phyloP scores from a whole-genome alignment of 2,113 vertebrate genomes.

The Glaucidium brasilianum region DNA sequence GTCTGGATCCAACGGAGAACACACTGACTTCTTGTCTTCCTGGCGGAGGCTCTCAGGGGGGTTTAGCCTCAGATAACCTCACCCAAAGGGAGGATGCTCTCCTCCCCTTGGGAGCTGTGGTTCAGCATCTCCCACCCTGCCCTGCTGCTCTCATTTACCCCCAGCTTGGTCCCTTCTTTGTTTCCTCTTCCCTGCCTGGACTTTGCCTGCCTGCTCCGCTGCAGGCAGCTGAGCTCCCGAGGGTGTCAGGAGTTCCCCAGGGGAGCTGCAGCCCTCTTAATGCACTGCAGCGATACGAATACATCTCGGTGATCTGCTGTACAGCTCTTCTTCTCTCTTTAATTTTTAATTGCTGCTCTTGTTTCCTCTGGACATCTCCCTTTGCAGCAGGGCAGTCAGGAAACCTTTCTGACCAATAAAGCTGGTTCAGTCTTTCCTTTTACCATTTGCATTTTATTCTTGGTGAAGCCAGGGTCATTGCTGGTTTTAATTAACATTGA shows the following conservation, averaged over 20 bases:
- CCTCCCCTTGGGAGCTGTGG: neutral
- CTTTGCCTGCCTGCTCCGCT: too few species aligned
- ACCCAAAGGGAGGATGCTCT: neutral
- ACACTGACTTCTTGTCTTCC: neutral
- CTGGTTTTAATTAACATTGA: neutral
- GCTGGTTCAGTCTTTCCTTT: neutral
- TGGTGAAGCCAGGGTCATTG: neutral
- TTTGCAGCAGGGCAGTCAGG: neutral
- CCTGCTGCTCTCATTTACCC: neutral
- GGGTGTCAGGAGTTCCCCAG: neutral
- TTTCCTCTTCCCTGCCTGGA: neutral
- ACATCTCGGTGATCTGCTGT: neutral
- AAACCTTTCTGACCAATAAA: neutral
- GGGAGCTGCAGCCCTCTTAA: neutral
- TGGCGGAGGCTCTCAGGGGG: accelerated
- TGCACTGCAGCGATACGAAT: neutral
- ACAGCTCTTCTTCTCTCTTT: neutral
- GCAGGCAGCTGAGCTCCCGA: accelerated
- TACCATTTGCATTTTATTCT: neutral
- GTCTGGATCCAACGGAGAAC: neutral
- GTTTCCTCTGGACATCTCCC: conserved; percentile 16
- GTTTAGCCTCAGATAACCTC: neutral
- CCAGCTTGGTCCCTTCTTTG: neutral
- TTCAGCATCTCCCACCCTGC: neutral
- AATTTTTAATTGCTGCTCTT: conserved; percentile 23